These are phyloP conservation scores for Hyposmocoma kahamanoa DNA, from an alignment of 1,140 invertebrate genomes.

Conservation along the genomic window DNA sequence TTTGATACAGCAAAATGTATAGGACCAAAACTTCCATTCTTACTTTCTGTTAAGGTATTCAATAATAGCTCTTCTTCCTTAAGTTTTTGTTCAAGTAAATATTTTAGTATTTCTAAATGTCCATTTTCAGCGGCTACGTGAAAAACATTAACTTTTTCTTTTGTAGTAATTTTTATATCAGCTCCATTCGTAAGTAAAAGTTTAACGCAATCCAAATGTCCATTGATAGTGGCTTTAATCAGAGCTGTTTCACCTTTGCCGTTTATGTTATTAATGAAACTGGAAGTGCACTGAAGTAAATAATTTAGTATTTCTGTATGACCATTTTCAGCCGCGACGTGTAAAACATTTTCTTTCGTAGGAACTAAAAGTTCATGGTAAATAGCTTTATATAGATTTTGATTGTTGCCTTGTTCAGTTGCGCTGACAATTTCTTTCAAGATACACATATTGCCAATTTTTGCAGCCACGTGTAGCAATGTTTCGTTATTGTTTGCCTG, in stretches of 20 bases:
- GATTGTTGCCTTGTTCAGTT: slow-evolving; percentile 73
- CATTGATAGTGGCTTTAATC: slow-evolving; percentile 66
- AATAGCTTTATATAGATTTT: no score
- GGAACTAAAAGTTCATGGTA: no score
- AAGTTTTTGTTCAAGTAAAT: slow-evolving; percentile 47
- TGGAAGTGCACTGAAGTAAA: no score
- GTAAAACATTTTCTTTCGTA: no score
- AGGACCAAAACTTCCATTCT: slow-evolving; percentile 72
- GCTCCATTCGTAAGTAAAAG: slow-evolving; percentile 66
- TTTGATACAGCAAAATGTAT: slow-evolving; percentile 81
- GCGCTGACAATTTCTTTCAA: slow-evolving; percentile 76
- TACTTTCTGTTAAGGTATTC: slow-evolving; percentile 35
- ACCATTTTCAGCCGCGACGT: no score
- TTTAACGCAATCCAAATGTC: slow-evolving; percentile 61
- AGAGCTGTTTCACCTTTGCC: slow-evolving; percentile 70
- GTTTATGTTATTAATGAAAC: slow-evolving; percentile 59
- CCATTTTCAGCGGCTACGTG: slow-evolving; percentile 63
- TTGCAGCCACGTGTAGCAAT: slow-evolving; percentile 74
- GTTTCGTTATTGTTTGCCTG: slow-evolving; percentile 76
- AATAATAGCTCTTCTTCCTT: slow-evolving; percentile 29
- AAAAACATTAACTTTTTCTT: slow-evolving; percentile 54
- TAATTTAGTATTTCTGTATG: no score
- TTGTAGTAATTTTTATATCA: slow-evolving; percentile 44
- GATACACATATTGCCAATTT: slow-evolving; percentile 76
- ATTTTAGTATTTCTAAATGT: slow-evolving; percentile 49